These are phyloP conservation scores for Hydropsyche tenuis DNA, from an alignment of 1,140 invertebrate genomes.

Conservation along the genomic window DNA sequence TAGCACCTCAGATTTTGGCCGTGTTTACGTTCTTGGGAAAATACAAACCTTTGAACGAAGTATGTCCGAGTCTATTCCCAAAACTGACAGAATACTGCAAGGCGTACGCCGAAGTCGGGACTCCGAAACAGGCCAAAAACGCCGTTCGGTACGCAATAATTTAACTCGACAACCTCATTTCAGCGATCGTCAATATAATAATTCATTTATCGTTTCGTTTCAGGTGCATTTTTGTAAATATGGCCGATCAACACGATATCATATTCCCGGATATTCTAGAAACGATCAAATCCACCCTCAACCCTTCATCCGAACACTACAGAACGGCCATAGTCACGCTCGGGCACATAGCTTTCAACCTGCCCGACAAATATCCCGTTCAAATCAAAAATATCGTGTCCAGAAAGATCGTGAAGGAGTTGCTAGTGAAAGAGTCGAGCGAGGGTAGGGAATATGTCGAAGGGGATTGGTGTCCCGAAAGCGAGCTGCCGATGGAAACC, in stretches of 20 bases:
- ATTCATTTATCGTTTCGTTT: constrained; percentile 21
- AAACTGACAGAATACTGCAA: constrained; percentile 84
- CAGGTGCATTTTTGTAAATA: constrained; percentile 88
- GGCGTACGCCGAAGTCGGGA: constrained; percentile 84
- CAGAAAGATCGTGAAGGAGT: constrained; percentile 93
- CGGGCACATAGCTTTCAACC: constrained; percentile 92
- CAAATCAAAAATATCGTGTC: constrained; percentile 95
- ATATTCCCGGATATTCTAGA: constrained; percentile 90
- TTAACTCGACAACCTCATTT: constrained; percentile 65
- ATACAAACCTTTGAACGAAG: constrained; percentile 80
- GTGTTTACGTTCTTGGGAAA: constrained; percentile 88
- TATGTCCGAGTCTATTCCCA: constrained; percentile 73
- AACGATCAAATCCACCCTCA: constrained; percentile 76
- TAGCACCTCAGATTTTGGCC: constrained; percentile 81
- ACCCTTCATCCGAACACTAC: constrained; percentile 83
- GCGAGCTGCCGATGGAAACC: constrained; percentile 88
- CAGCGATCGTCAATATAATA: neutral
- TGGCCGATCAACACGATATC: constrained; percentile 77
- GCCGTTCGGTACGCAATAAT: constrained; percentile 70
- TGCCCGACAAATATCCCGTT: constrained; percentile 86
- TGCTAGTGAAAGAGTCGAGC: constrained; percentile 83
- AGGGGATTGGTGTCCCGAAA: constrained; percentile 86
- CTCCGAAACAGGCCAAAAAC: constrained; percentile 95
- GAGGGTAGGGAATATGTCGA: constrained; percentile 62
- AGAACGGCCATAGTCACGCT: constrained; percentile 91